phyloP scores from a whole-genome alignment of 2,113 vertebrate species.

The Trematocara zebra region DNA sequence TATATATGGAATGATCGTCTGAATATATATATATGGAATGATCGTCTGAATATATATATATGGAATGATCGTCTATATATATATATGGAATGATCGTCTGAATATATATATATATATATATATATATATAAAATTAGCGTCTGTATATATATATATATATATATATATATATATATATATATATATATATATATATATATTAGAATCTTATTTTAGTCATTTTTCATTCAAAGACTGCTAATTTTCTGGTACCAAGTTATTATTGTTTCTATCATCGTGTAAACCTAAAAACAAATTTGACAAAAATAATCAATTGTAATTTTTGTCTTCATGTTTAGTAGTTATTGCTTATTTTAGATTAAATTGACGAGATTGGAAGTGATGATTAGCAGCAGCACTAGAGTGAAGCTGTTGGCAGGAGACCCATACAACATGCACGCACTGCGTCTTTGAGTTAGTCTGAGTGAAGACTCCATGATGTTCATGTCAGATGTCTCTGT shows the following conservation, averaged over 20 bases:
- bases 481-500: neutral
- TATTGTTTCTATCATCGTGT: accelerated
- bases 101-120: too few species aligned
- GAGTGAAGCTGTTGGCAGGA: neutral
- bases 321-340: neutral
- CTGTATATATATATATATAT: too few species aligned
- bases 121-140: too few species aligned
- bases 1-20: too few species aligned
- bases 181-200: too few species aligned
- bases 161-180: too few species aligned
- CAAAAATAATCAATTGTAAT: neutral
- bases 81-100: too few species aligned
- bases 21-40: too few species aligned
- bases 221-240: neutral
- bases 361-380: neutral
- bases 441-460: neutral
- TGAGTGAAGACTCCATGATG: neutral
- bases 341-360: neutral
- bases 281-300: neutral
- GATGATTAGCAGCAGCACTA: neutral
- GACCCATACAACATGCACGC: too few species aligned
- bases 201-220: neutral
- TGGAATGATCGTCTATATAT: too few species aligned
- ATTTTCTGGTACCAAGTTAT: neutral
- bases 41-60: too few species aligned